Evolutionary conservation across 1,140 invertebrate species (phyloP).

Genomic region (Hylaeus anthracinus): DNA sequence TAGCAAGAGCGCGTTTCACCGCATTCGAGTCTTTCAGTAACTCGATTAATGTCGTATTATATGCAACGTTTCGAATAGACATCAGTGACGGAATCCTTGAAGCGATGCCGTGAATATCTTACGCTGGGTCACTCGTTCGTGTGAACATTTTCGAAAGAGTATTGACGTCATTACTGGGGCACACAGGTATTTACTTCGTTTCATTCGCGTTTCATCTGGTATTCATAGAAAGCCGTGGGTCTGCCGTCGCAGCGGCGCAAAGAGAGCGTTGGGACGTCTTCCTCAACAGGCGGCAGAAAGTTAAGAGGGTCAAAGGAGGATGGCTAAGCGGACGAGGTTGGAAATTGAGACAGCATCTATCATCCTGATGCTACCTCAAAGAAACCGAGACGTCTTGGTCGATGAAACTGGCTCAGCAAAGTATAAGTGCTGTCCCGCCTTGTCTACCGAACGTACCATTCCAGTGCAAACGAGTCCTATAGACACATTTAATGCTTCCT

Average conservation of each 20-base stretch:
- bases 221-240: slow-evolving; percentile 55
- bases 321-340: slow-evolving; percentile 10
- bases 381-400: slow-evolving; percentile 60
- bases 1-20: not conserved
- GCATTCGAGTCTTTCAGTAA: not conserved
- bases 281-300: slow-evolving; percentile 23
- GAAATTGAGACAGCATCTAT: slow-evolving; percentile 66
- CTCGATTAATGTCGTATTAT: not conserved
- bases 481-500: slow-evolving; percentile 63
- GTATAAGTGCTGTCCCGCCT: slow-evolving; percentile 65
- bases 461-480: slow-evolving; percentile 63
- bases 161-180: slow-evolving; percentile 27
- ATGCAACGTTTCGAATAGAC: no score
- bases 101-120: not conserved
- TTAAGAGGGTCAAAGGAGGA: slow-evolving; percentile 33
- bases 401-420: slow-evolving; percentile 43
- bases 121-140: not conserved
- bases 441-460: slow-evolving; percentile 50
- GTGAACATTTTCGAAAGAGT: slow-evolving; percentile 5
- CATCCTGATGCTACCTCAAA: slow-evolving; percentile 58
- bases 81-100: not conserved
- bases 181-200: slow-evolving; percentile 45
- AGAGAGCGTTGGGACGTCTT: slow-evolving; percentile 21
- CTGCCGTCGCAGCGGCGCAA: slow-evolving; percentile 15
- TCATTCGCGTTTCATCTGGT: slow-evolving; percentile 41